phyloP scores from a whole-genome alignment of 2,113 vertebrate genomes.

The Amblyopsis rosae region DNA sequence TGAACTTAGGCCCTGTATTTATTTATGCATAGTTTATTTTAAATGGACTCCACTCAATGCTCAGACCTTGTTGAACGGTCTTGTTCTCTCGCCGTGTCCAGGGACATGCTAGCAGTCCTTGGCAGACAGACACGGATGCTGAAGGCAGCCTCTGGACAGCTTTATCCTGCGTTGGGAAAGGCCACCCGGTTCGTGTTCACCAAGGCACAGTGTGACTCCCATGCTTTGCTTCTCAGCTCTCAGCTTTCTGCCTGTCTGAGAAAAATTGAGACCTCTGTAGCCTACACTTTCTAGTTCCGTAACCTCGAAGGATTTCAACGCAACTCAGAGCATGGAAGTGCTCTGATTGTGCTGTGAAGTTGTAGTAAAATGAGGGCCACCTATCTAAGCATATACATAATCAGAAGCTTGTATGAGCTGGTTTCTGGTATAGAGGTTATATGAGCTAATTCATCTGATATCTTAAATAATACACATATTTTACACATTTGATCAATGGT shows the following conservation, averaged over 20 bases:
- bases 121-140: conserved; percentile 65
- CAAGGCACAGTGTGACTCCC: conserved; percentile 67
- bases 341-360: not conserved
- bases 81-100: conserved; percentile 56
- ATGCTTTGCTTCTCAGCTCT: conserved; percentile 61
- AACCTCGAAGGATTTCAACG: conserved; percentile 35
- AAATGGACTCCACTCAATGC: conserved; percentile 71
- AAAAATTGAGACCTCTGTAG: conserved; percentile 20
- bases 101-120: conserved; percentile 65
- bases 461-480: no score
- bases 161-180: conserved; percentile 59
- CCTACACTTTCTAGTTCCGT: conserved; percentile 25
- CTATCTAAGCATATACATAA: no score
- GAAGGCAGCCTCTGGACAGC: conserved; percentile 69
- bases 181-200: conserved; percentile 69
- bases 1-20: conserved; percentile 72
- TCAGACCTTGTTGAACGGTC: conserved; percentile 65
- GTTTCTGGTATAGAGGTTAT: no score
- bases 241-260: conserved; percentile 61
- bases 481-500: no score
- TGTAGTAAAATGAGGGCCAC: not conserved
- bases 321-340: conserved; percentile 28
- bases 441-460: no score
- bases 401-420: no score
- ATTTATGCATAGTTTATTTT: conserved; percentile 76